Evolutionary conservation across 2,888 invertebrate species (phyloP).

Genomic region (Tetragnatha montana): DNA sequence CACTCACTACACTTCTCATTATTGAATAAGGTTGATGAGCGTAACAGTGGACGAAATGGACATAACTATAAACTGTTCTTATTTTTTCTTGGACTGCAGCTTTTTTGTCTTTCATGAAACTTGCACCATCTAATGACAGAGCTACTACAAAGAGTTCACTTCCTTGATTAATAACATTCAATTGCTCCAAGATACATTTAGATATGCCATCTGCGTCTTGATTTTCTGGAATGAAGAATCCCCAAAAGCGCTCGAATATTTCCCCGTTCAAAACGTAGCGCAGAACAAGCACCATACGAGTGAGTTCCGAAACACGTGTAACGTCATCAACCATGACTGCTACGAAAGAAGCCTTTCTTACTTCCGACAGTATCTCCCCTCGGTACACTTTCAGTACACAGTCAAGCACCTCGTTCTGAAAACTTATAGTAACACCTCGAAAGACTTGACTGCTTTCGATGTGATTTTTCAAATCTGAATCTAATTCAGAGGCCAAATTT

Average conservation of each 20-base stretch:
- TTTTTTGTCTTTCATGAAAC: conserved; percentile 72
- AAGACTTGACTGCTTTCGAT: no score
- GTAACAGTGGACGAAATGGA: conserved; percentile 71
- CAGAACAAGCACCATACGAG: neutral
- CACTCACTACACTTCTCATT: conserved; percentile 45
- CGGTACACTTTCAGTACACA: no score
- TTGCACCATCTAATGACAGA: conserved; percentile 74
- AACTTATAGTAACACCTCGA: no score
- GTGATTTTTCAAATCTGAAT: no score
- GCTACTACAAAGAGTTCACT: conserved; percentile 72
- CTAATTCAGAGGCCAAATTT: no score
- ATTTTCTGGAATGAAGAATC: neutral
- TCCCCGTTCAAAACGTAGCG: neutral
- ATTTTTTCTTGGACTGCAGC: conserved; percentile 73
- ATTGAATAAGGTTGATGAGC: conserved; percentile 71
- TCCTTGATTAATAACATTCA: conserved; percentile 11
- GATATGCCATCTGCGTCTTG: conserved; percentile 36
- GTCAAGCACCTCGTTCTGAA: no score
- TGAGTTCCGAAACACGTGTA: no score
- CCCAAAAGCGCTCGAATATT: neutral
- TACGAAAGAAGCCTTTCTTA: no score
- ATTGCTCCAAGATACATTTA: conserved; percentile 30
- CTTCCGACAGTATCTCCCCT: no score
- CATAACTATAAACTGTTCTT: conserved; percentile 64
- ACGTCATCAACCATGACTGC: neutral